Conservation (phyloP, 2,888 invertebrate genomes). For the Lissonota sp. region DNA sequence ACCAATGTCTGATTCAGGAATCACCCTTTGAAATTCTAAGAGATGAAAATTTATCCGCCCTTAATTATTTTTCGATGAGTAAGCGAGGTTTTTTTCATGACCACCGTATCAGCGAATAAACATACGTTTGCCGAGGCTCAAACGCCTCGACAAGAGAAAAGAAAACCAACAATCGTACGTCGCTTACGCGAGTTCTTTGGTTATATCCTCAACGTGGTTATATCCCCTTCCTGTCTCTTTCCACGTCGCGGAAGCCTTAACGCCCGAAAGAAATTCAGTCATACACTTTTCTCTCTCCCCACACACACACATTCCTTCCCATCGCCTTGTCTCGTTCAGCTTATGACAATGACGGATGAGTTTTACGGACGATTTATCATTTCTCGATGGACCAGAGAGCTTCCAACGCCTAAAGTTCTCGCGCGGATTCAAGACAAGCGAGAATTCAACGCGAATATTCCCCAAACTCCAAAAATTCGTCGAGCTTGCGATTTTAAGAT, state of each 20-base stretch:
- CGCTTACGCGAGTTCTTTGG: slow-evolving; percentile 31
- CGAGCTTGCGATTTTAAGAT: too few relatives aligned
- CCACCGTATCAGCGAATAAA: slow-evolving; percentile 37
- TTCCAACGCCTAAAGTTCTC: slow-evolving; percentile 27
- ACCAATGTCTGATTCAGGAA: too few relatives aligned
- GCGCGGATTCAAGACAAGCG: too few relatives aligned
- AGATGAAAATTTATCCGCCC: not conserved
- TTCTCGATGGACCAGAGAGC: slow-evolving; percentile 55
- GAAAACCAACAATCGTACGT: slow-evolving; percentile 9
- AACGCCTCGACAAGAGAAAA: slow-evolving; percentile 22
- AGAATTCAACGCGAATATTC: too few relatives aligned
- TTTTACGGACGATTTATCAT: slow-evolving; percentile 74
- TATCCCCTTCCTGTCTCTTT: slow-evolving; percentile 1
- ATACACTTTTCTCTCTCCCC: slow-evolving; percentile 23
- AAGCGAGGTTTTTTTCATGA: slow-evolving; percentile 13
- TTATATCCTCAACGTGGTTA: slow-evolving; percentile 13
- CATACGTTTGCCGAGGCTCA: slow-evolving; percentile 31
- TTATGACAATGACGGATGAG: slow-evolving; percentile 78
- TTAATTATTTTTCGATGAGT: slow-evolving; percentile 57
- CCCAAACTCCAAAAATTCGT: too few relatives aligned
- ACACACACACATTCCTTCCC: not conserved
- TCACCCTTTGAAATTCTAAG: too few relatives aligned
- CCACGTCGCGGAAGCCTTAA: slow-evolving; percentile 1
- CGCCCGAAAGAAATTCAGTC: slow-evolving; percentile 42
- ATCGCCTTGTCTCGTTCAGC: slow-evolving; percentile 57